Percentiles rank a stretch among this genome's conserved stretches.
phyloP scores from a whole-genome alignment of 1,140 invertebrate genomes.

The Heliconius eleuchia region DNA sequence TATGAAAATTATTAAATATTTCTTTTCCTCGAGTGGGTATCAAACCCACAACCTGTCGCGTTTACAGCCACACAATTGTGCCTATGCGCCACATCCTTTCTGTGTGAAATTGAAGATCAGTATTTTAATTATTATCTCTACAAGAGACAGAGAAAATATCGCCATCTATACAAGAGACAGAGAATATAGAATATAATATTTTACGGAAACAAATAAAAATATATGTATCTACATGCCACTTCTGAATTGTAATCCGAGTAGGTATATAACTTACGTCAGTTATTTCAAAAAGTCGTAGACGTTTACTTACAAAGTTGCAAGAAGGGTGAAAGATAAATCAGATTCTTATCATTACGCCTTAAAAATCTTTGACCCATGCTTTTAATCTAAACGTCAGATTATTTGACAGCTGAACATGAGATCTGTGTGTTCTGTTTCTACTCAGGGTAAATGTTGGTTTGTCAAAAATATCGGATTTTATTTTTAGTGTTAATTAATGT shows the following conservation, averaged over 20 bases:
- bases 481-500: no score
- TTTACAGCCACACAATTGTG: no score
- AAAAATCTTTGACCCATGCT: constrained; percentile 14
- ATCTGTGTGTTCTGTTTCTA: not conserved
- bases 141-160: no score
- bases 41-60: no score
- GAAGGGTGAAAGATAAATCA: constrained; percentile 25
- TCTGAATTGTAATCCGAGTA: not conserved
- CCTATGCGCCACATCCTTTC: no score
- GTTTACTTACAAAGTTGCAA: constrained; percentile 12
- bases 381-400: not conserved
- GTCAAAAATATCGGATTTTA: not conserved
- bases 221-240: not conserved
- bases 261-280: constrained; percentile 9
- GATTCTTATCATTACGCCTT: constrained; percentile 26
- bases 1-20: no score
- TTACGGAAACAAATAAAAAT: not conserved
- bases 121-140: no score
- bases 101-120: no score
- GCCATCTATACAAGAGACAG: no score
- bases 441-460: not conserved
- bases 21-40: no score
- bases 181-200: no score
- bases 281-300: constrained; percentile 15
- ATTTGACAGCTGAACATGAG: not conserved